Conservation (phyloP, 1,140 invertebrate genomes). For the Varroa destructor region DNA sequence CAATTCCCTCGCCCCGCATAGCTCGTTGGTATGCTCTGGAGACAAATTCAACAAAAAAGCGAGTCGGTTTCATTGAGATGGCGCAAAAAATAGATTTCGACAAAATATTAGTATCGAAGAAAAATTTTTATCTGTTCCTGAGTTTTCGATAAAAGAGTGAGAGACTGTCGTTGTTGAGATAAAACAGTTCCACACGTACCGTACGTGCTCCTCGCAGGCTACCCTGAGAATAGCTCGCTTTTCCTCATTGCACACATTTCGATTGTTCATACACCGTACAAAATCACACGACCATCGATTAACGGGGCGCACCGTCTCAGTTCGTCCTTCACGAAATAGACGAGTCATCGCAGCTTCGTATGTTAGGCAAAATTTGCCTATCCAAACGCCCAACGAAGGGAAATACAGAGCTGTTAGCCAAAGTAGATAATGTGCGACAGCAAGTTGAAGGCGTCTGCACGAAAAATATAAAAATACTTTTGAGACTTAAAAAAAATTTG, state of each 20-base stretch:
- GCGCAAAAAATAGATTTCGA: no score
- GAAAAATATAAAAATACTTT: no score
- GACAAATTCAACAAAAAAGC: not conserved
- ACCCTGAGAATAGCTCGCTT: conserved; percentile 1
- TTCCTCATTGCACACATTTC: not conserved
- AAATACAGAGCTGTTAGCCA: not conserved
- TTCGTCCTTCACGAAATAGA: conserved; percentile 85
- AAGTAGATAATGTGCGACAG: no score
- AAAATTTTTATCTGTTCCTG: not conserved
- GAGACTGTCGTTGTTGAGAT: not conserved
- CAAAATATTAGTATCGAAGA: not conserved
- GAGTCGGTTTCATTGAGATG: no score
- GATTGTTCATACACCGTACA: conserved; percentile 65
- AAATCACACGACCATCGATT: conserved; percentile 78
- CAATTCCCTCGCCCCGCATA: conserved; percentile 90
- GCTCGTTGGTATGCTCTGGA: conserved; percentile 71
- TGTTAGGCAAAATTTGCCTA: conserved; percentile 74
- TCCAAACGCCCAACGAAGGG: conserved; percentile 47
- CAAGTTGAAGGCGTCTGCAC: no score
- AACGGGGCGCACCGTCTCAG: conserved; percentile 91
- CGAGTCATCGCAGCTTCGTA: conserved; percentile 98
- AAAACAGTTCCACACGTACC: not conserved
- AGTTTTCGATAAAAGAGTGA: no score
- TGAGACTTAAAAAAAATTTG: no score
- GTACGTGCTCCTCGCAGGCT: conserved; percentile 21